These are phyloP conservation scores for Antitype chi DNA, from an alignment of 2,888 invertebrate species.

Conservation along the genomic window DNA sequence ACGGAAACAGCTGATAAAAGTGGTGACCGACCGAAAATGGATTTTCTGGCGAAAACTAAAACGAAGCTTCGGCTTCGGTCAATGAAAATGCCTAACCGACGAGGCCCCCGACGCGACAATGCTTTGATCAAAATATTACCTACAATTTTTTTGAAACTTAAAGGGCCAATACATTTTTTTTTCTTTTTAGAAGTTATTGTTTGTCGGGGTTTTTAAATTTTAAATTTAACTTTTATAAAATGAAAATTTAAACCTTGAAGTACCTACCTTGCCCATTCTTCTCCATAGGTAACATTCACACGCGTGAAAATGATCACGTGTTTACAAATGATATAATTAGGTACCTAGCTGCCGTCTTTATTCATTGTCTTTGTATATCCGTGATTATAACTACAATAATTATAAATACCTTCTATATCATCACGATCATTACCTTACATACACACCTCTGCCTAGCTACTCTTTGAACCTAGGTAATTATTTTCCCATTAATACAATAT, in stretches of 20 bases:
- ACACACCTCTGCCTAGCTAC: background rate
- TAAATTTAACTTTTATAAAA: too few species aligned
- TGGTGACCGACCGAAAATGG: too few species aligned
- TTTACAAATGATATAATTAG: background rate
- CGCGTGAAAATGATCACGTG: background rate
- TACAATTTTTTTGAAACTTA: too few species aligned
- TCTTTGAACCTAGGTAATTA: constrained; percentile 11
- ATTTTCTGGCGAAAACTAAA: too few species aligned
- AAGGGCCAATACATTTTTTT: too few species aligned
- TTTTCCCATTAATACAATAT: background rate
- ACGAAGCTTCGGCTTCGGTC: too few species aligned
- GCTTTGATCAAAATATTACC: too few species aligned
- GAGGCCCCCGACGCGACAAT: too few species aligned
- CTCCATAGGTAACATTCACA: background rate
- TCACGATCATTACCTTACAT: background rate
- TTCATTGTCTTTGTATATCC: background rate
- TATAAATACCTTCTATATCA: background rate
- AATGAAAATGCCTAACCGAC: too few species aligned
- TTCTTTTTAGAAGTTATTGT: too few species aligned
- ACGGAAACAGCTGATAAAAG: too few species aligned
- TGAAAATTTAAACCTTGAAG: background rate
- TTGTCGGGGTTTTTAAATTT: too few species aligned
- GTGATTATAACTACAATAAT: background rate
- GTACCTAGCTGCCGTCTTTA: background rate
- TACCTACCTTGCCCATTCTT: background rate